Base-by-base conservation (phyloP, 2,888 invertebrate genomes). In the Lissocephala sabroskyi region DNA sequence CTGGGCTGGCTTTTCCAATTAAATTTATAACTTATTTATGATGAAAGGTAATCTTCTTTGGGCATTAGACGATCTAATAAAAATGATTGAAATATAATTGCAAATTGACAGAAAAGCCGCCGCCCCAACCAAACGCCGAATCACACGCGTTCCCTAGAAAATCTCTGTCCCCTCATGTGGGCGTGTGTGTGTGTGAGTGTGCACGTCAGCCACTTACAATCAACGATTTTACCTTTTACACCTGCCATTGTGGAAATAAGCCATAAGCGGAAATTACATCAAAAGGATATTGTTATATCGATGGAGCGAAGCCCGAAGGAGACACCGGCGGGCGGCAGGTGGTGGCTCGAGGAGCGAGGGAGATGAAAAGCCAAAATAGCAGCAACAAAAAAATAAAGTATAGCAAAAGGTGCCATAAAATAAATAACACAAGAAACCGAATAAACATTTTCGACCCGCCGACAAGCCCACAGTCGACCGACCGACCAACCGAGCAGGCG, bases 21-120 rank as follows among this genome's bases (percentile, higher is more conserved):
- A 73, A 68, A 64, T 75, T 67, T 59, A 62, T 65, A 66, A 60
- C 65, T 66, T 71, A 67, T 67, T 65, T 59, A 67, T 59, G 59
- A 56, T 52, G 41, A 56, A 58, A 58, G 52, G 66, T 74, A 74
- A 74, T 74, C 73, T 71, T 61, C 73, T 75, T 74, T 74, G 50
- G 58, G 71, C 63, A 71, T 74, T 73, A 70, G 73, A 44, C 50
- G 63, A 58, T 61, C 73, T 73, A 75, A 73, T 74, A 74, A 75
- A 74, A 75, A 67, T 74, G 74, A 74, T 74, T 74, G 74, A 74
- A 75, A 74, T 75, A 74, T 74, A 74, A 74, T 74, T 75, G 74
- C 73, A 67, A 74, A 75, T 73, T 67, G 74, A 64, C 68, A 74
- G 65, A 74, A 71, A 68, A 73, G 62, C 61, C 58, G 60, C 56